These are phyloP conservation scores for Athalia rosae DNA, from an alignment of 2,888 invertebrate genomes.

Conservation along the genomic window DNA sequence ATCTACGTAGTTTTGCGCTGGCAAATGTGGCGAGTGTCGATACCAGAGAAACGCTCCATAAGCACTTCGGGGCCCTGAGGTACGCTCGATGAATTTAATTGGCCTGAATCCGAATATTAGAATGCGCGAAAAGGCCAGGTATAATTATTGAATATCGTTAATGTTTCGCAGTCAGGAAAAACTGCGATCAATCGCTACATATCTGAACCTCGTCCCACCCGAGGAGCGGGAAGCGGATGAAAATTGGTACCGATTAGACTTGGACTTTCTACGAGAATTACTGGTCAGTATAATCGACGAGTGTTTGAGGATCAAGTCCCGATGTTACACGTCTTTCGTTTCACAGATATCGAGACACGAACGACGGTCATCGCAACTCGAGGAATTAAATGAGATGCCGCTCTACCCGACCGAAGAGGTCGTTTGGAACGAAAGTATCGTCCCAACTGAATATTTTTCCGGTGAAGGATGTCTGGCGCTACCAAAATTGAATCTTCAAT, in stretches of 20 bases:
- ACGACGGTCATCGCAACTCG: conserved; percentile 91
- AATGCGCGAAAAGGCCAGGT: background rate
- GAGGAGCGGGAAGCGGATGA: conserved; percentile 80
- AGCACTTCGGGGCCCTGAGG: conserved; percentile 88
- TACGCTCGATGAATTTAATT: conserved; percentile 63
- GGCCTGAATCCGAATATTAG: too few relatives aligned
- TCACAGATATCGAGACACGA: conserved; percentile 88
- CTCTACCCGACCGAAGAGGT: conserved; percentile 98
- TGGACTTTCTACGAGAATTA: conserved; percentile 88
- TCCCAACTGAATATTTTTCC: conserved; percentile 97
- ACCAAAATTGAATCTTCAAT: conserved; percentile 98
- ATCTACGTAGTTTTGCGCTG: conserved; percentile 89
- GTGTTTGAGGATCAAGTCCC: too few relatives aligned
- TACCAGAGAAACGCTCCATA: conserved; percentile 86
- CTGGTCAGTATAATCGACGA: conserved; percentile 77
- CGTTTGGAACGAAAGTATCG: conserved; percentile 99
- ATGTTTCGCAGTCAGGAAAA: conserved; percentile 79
- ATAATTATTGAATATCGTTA: conserved; percentile 41
- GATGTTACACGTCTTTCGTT: too few relatives aligned
- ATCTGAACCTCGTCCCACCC: conserved; percentile 89
- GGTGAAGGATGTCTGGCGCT: conserved; percentile 97
- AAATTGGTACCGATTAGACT: conserved; percentile 87
- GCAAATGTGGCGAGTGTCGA: conserved; percentile 98
- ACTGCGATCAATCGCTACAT: conserved; percentile 89
- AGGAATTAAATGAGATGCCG: conserved; percentile 97